Base-by-base conservation (phyloP, 2,797 vertebrate genomes). In the Paratrypauchen microcephalus region DNA sequence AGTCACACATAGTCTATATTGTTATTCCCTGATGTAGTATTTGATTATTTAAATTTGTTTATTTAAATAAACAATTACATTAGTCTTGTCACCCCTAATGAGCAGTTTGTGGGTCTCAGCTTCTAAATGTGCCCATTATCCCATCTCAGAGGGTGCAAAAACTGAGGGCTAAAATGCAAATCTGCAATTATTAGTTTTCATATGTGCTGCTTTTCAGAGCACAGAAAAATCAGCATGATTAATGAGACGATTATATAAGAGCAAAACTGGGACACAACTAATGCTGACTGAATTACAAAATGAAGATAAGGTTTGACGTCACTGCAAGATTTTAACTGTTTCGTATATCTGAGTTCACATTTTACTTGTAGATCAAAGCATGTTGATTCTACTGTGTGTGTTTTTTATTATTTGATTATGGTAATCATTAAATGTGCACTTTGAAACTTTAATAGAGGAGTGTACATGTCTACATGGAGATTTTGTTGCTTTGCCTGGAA, bases 201-300 rank as follows among this genome's bases (percentile, higher is more conserved):
- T 68, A 79, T 77, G 84, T 80, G 39, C 70, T 66, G 74, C 73
- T 74, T 80, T 80, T 72, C 74, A 15, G 66, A 78, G 77, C 77
- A 41, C 69, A 75, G 77, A 81, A 86, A 82, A 80, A 86, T 84
- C 84, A 84, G 80, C 85, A 87, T 86, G 84, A 89, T 90, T 89
- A 90, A 89, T 86, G 75, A 77, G 79, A 67, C 63, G 76, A 81
- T 87, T 89, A 87, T 76, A 78, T 89, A 87, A 88, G 71, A 23
- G 73, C 72, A 74, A 72, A 88, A 86, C 72, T 84, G 82, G 84
- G 84, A 87, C 83, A 63, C 75, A 61, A 81, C 73, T 73, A 78
- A 84, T 74, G 74, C 86, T 79, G 82, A 87, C 81, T 79, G 67
- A 69, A 73, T 75, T 83, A 72, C 77, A 78, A 77, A 83, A 77